A percentile compares a stretch with the other conserved stretches of the same genome.
Evolutionary conservation across 1,140 invertebrate species (phyloP).

Genomic region (Drosophila orosa): DNA sequence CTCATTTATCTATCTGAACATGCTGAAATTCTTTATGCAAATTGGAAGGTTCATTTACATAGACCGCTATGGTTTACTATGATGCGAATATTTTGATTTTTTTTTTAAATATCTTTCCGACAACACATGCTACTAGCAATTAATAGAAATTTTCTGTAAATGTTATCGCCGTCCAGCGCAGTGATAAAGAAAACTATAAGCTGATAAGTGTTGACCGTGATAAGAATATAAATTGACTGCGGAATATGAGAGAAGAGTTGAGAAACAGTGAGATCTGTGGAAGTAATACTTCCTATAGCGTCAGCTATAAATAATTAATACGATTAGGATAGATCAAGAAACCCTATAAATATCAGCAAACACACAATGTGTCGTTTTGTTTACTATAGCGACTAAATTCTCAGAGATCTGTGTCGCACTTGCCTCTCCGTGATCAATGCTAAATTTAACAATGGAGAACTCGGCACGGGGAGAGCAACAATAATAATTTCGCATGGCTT

Average conservation of each 20-base stretch:
- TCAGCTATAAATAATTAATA: conserved; percentile 26
- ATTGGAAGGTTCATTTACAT: conserved; percentile 24
- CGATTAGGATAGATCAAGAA: conserved; percentile 54
- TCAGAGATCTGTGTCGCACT: conserved; percentile 50
- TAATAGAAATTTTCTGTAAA: conserved; percentile 20
- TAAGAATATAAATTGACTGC: not conserved
- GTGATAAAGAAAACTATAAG: conserved; percentile 27
- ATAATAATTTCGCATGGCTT: conserved; percentile 23
- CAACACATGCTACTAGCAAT: conserved; percentile 27
- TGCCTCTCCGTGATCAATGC: conserved; percentile 25
- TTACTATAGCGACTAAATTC: conserved; percentile 18
- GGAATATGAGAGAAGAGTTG: not conserved
- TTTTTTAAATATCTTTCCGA: not conserved
- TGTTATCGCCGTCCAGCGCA: conserved; percentile 13
- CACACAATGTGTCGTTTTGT: not conserved
- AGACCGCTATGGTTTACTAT: conserved; percentile 12
- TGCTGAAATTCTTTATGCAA: conserved; percentile 23
- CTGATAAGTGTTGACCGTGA: conserved; percentile 25
- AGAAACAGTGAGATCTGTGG: not conserved
- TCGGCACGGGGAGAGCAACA: conserved; percentile 2
- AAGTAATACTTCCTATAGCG: conserved; percentile 5
- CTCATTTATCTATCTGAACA: conserved; percentile 31
- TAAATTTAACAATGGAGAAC: conserved; percentile 48
- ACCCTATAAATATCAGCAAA: conserved; percentile 36
- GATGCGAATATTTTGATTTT: conserved; percentile 1